Conservation (phyloP, 1,140 invertebrate genomes). For the Maniola jurtina region DNA sequence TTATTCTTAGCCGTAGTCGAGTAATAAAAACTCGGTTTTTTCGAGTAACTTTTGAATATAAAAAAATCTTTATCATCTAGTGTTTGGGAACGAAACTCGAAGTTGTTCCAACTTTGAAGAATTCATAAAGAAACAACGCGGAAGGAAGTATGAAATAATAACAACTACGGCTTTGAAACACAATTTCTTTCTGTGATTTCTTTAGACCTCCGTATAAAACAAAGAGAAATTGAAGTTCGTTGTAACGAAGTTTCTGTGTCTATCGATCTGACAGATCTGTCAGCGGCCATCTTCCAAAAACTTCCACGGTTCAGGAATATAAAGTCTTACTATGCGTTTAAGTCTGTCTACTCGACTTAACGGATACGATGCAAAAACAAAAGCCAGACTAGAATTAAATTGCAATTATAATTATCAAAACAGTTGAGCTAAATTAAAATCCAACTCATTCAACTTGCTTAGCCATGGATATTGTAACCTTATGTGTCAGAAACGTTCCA, state of each 20-base stretch:
- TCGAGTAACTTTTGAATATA: no score
- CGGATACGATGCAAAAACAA: neutral
- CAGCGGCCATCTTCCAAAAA: slow-evolving; percentile 31
- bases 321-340: neutral
- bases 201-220: neutral
- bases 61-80: no score
- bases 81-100: no score
- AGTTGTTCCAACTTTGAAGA: no score
- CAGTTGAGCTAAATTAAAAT: no score
- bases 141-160: neutral
- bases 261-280: slow-evolving; percentile 26
- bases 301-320: neutral
- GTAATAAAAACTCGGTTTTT: no score
- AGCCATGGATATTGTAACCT: no score
- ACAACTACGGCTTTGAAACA: neutral
- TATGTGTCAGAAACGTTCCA: no score
- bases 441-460: no score
- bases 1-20: no score
- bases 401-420: no score
- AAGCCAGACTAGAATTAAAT: neutral
- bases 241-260: neutral
- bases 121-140: neutral
- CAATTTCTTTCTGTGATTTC: no score
- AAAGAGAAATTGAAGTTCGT: neutral
- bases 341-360: neutral